Conservation (phyloP, 2,888 invertebrate species). For the Cartodere bifasciata region DNA sequence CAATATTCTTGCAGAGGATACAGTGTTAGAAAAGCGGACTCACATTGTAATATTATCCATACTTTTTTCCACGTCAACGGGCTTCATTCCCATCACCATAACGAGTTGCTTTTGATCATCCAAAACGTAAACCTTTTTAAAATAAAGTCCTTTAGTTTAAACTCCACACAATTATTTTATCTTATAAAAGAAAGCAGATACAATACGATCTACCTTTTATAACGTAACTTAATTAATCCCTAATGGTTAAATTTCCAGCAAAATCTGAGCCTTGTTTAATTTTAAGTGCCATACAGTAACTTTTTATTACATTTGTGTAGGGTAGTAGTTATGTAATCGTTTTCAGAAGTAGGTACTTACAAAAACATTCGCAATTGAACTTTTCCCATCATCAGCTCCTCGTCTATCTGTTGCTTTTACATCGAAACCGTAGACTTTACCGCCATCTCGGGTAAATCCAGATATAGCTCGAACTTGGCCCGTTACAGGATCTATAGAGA, state of each 20-base stretch:
- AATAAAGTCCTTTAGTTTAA: no score
- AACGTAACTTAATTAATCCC: no score
- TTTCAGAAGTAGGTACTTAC: conserved; percentile 45
- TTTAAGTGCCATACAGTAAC: no score
- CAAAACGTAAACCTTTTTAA: conserved; percentile 59
- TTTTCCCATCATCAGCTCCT: conserved; percentile 70
- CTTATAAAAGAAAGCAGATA: no score
- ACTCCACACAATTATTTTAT: no score
- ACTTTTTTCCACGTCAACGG: conserved; percentile 60
- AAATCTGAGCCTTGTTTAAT: no score
- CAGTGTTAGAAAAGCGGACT: conserved; percentile 21
- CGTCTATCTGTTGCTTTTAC: conserved; percentile 74
- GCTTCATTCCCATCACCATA: conserved; percentile 62
- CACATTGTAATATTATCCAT: conserved; percentile 56
- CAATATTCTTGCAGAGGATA: conserved; percentile 4
- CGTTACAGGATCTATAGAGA: conserved; percentile 62
- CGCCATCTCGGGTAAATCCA: conserved; percentile 54
- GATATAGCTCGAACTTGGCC: conserved; percentile 66
- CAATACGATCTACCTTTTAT: no score
- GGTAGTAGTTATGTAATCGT: no score
- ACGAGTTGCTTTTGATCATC: conserved; percentile 72
- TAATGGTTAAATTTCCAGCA: no score
- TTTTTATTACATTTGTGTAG: no score
- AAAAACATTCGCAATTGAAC: conserved; percentile 75
- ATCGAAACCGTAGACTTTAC: conserved; percentile 72